Evolutionary conservation across 2,113 vertebrate genomes (phyloP).

Genomic region (Solea senegalensis): DNA sequence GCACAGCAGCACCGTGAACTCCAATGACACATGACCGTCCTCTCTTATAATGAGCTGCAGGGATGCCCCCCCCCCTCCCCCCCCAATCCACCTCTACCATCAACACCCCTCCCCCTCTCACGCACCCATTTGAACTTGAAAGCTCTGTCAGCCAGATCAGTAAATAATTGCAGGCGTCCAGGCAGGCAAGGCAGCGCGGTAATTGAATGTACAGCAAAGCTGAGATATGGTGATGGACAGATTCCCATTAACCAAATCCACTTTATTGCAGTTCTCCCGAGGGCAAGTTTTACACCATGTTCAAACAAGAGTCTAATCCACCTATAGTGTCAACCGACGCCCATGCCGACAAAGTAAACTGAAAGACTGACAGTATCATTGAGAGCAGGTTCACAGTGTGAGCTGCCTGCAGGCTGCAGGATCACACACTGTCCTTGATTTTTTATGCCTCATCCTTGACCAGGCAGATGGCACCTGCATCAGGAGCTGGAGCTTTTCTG

Average conservation of each 20-base stretch:
- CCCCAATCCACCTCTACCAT: not conserved
- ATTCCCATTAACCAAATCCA: constrained; percentile 74
- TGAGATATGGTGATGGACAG: constrained; percentile 71
- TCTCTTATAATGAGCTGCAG: constrained; percentile 50
- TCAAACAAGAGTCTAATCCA: constrained; percentile 65
- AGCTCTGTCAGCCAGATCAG: constrained; percentile 60
- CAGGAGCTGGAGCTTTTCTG: not conserved
- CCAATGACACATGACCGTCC: constrained; percentile 55
- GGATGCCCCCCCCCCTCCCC: not conserved
- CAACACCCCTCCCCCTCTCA: not conserved
- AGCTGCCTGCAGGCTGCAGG: not conserved
- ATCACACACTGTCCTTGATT: not conserved
- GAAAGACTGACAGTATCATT: constrained; percentile 45
- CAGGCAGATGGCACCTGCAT: constrained; percentile 13
- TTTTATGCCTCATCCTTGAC: constrained; percentile 23
- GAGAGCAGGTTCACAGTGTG: constrained; percentile 25
- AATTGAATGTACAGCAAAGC: constrained; percentile 67
- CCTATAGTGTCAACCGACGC: constrained; percentile 34
- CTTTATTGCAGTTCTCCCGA: constrained; percentile 52
- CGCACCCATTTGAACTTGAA: constrained; percentile 60
- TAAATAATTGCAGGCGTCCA: constrained; percentile 74
- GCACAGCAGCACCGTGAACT: constrained; percentile 25
- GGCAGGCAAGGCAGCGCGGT: constrained; percentile 55
- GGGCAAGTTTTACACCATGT: constrained; percentile 46
- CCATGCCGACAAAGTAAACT: constrained; percentile 31